A percentile compares a stretch with the other conserved stretches of the same genome.
Evolutionary conservation across 2,888 invertebrate genomes (phyloP).

Genomic region (Oconnorella tubifera): DNA sequence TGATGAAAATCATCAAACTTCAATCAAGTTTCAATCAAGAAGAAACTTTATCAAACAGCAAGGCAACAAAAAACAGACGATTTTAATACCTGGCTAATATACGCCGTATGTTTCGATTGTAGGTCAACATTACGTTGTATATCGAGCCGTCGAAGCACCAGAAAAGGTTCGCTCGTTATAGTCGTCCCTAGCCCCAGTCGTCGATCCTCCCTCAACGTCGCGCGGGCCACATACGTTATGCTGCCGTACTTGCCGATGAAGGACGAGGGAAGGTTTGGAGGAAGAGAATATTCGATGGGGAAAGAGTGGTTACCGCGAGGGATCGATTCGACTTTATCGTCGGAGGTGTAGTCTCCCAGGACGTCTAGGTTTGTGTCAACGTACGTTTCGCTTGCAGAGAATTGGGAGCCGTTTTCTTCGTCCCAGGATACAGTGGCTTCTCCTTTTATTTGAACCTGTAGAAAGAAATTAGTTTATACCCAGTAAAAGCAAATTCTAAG

Average conservation of each 20-base stretch:
- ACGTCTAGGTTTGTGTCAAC: constrained; percentile 44
- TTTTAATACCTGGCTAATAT: too few species aligned
- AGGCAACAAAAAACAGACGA: too few species aligned
- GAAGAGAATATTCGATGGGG: constrained; percentile 49
- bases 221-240: constrained; percentile 54
- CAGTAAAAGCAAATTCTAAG: too few species aligned
- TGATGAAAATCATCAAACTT: too few species aligned
- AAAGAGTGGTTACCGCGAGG: constrained; percentile 45
- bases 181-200: constrained; percentile 41
- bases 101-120: constrained; percentile 27
- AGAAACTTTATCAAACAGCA: too few species aligned
- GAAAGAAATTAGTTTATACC: too few species aligned
- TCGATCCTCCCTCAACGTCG: constrained; percentile 46
- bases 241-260: constrained; percentile 55
- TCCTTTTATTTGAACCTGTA: constrained; percentile 31
- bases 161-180: constrained; percentile 54
- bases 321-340: constrained; percentile 26
- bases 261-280: constrained; percentile 51
- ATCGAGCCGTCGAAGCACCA: constrained; percentile 41
- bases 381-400: constrained; percentile 47
- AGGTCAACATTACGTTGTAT: constrained; percentile 25
- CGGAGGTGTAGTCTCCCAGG: constrained; percentile 14
- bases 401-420: constrained; percentile 38
- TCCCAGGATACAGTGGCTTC: constrained; percentile 51
- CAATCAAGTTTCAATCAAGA: too few species aligned